Percentiles rank a stretch among this genome's conserved stretches.
phyloP scores from a whole-genome alignment of 1,140 invertebrate genomes.

The Ostrea edulis region DNA sequence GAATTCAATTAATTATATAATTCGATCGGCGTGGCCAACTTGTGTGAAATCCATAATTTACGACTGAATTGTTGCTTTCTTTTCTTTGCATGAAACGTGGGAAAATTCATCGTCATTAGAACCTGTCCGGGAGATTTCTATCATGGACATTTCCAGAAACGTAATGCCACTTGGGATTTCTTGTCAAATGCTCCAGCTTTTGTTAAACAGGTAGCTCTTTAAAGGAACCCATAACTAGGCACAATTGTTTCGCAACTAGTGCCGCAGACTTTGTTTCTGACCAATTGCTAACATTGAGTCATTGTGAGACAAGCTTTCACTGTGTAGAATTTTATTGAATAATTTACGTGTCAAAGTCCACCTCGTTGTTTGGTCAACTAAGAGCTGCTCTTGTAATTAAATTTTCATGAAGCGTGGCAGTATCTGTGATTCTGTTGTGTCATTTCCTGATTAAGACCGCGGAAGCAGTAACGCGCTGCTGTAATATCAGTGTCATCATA shows the following conservation, averaged over 20 bases:
- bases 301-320: constrained; percentile 1
- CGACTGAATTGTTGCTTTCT: constrained; percentile 42
- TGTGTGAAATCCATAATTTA: constrained; percentile 45
- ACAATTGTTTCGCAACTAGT: constrained; percentile 31
- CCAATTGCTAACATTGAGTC: not conserved
- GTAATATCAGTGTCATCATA: not conserved
- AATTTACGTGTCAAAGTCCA: constrained; percentile 38
- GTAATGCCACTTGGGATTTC: constrained; percentile 4
- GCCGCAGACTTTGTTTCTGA: not conserved
- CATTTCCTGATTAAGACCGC: constrained; percentile 25
- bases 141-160: constrained; percentile 4
- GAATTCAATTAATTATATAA: constrained; percentile 46
- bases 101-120: constrained; percentile 38
- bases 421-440: constrained; percentile 24
- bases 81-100: constrained; percentile 24
- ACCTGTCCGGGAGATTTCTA: constrained; percentile 14
- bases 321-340: constrained; percentile 21
- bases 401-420: constrained; percentile 25
- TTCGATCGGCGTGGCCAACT: constrained; percentile 29
- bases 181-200: constrained; percentile 21
- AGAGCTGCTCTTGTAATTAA: constrained; percentile 13
- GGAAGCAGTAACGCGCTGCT: not conserved
- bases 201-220: not conserved
- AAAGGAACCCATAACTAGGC: not conserved
- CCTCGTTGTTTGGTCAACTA: not conserved